Conservation (phyloP, 1,140 invertebrate species). For the Ostrea denselamellosa region DNA sequence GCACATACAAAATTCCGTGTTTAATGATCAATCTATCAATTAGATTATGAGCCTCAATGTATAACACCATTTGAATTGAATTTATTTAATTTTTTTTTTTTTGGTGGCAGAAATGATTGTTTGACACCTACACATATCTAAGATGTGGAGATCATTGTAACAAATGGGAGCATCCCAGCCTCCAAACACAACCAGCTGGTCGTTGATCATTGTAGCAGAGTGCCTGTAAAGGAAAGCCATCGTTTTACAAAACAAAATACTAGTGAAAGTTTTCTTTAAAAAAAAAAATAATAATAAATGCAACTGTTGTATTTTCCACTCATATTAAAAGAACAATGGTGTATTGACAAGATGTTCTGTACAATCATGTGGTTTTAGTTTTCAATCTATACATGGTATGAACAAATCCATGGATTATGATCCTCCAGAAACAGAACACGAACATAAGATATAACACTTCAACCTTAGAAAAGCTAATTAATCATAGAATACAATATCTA, state of each 20-base stretch:
- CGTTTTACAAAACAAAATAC: background rate
- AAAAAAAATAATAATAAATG: too few relatives aligned
- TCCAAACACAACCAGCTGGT: conserved; percentile 76
- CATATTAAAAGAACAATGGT: too few relatives aligned
- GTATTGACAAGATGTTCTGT: too few relatives aligned
- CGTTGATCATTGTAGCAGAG: conserved; percentile 75
- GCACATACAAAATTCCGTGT: background rate
- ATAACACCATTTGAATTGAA: background rate
- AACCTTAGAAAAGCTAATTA: background rate
- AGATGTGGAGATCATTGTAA: conserved; percentile 75
- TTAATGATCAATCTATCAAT: background rate
- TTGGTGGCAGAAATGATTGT: background rate
- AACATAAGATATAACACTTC: background rate
- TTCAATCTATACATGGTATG: too few relatives aligned
- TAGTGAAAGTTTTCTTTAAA: background rate
- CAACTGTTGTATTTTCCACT: too few relatives aligned
- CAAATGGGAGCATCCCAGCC: conserved; percentile 77
- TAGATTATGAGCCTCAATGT: too few relatives aligned
- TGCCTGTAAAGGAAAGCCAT: conserved; percentile 65
- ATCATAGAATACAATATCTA: too few relatives aligned
- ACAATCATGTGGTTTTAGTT: too few relatives aligned
- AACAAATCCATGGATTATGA: too few relatives aligned
- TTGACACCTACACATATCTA: conserved; percentile 74
- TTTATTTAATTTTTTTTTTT: background rate
- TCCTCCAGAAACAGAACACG: background rate